Conservation (phyloP, 2,113 vertebrate genomes). For the Trochalopteron elliotii region DNA sequence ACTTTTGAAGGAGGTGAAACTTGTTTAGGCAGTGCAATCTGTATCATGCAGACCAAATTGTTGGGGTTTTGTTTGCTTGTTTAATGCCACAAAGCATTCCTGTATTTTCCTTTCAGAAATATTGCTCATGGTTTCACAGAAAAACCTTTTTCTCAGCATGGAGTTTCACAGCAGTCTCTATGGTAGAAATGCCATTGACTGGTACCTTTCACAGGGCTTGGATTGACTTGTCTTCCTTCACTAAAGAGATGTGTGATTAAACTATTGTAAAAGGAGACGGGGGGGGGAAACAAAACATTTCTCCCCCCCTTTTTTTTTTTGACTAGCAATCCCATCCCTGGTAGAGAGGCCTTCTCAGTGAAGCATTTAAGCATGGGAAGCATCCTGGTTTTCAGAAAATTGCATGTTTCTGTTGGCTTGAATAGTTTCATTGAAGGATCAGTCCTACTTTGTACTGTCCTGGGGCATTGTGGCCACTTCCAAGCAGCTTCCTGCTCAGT, state of each 20-base stretch:
- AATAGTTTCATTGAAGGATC: not conserved
- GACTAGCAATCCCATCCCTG: not conserved
- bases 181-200: not conserved
- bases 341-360: not conserved
- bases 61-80: not conserved
- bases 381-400: not conserved
- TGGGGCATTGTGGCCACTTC: not conserved
- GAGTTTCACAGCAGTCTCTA: not conserved
- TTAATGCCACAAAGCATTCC: slow-evolving; percentile 2
- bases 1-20: slow-evolving; percentile 37
- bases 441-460: not conserved
- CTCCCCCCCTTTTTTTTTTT: not conserved
- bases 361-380: not conserved
- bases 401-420: not conserved
- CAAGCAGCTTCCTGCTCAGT: not conserved
- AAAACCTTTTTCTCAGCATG: not conserved
- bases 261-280: not conserved
- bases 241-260: not conserved
- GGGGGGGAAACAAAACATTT: fast-evolving
- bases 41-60: not conserved
- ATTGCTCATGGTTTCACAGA: not conserved
- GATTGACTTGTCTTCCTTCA: not conserved
- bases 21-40: slow-evolving; percentile 42
- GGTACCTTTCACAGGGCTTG: not conserved
- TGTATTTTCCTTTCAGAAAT: slow-evolving; percentile 7